Evolutionary conservation across 2,888 invertebrate species (phyloP), one percentile per base, ranked within the genome.

Genomic region (Anthophora plumipes): DNA sequence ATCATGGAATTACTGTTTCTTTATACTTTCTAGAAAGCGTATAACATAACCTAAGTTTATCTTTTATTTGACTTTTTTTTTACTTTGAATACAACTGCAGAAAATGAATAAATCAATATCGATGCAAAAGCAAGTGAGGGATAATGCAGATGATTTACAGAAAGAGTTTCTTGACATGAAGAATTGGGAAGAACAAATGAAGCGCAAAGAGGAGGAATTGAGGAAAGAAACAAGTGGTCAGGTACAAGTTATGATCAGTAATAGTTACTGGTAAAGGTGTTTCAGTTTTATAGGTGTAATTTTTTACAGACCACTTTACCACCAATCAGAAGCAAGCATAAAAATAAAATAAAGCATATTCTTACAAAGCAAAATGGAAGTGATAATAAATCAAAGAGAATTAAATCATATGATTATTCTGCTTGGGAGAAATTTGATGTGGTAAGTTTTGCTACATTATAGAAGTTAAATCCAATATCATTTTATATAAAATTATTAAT

Each of bases 381-480:
- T 60, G 77, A 55, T 20, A 84, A 85, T 59, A 92, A 92, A 75
- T 81, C 88, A 46, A 94, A 94, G 85, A 94, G 95, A 85, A 96
- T 96, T 50, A 93, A 94, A 73, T 93, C 95, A 0, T 95, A 94
- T 70, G 96, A 97, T 93, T 97, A 97, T 93, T 88, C 94, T 46
- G 94, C 96, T 63, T 97, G 97, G 97, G 97, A 97, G 48, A 96
- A 96, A 89, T 97, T 96, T 95, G 96, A 97, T 95, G 96, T 95
- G 90, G 96, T 96, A 93, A 94, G 90, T 89, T 59, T 22, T 8
- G 2, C 22, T 37, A 9, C 22, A 20, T 46, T 8, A 12, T 1
- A 46, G 14, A 8, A 7, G 2, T 54, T 12, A 6, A 55, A 22
- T 72, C 8, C 25, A 22, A 7, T 5, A 17, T 11, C 9, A 0